Percentiles rank a stretch among this genome's conserved stretches.
Conservation (phyloP, 2,113 vertebrate genomes). For the Limnothrissa miodon region DNA sequence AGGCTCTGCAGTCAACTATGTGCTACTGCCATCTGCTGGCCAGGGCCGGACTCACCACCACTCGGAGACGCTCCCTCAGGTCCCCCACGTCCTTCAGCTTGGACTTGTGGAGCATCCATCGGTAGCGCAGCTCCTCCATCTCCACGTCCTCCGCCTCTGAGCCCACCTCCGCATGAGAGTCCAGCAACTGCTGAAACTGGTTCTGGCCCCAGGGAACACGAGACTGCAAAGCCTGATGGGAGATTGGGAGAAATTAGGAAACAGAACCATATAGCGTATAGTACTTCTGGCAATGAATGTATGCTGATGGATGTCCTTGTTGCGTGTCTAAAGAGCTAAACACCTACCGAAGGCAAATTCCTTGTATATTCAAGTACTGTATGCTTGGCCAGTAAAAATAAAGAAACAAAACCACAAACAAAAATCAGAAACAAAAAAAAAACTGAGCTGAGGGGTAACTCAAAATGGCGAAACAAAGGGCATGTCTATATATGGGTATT, state of each 20-base stretch:
- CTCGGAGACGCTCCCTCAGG: constrained; percentile 29
- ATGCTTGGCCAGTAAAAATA: no score
- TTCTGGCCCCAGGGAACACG: constrained; percentile 73
- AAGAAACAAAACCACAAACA: not conserved
- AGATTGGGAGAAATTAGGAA: no score
- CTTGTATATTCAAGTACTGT: no score
- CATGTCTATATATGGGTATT: not conserved
- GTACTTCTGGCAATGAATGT: no score
- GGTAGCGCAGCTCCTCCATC: constrained; percentile 84
- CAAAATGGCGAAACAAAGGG: not conserved
- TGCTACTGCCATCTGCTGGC: constrained; percentile 19
- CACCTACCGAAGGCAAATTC: no score
- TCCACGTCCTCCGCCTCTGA: constrained; percentile 54
- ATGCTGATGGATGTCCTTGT: no score
- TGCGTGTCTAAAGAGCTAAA: no score
- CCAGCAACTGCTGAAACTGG: constrained; percentile 59
- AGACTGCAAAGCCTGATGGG: constrained; percentile 73
- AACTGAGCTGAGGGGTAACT: not conserved
- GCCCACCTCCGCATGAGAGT: constrained; percentile 40
- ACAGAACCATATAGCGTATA: no score
- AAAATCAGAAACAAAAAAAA: not conserved
- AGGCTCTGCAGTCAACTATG: no score
- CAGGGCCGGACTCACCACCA: constrained; percentile 50
- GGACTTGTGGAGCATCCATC: constrained; percentile 92
- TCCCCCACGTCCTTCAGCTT: constrained; percentile 74